These are phyloP conservation scores for Plebejus argus DNA, from an alignment of 2,888 invertebrate genomes.

Conservation along the genomic window DNA sequence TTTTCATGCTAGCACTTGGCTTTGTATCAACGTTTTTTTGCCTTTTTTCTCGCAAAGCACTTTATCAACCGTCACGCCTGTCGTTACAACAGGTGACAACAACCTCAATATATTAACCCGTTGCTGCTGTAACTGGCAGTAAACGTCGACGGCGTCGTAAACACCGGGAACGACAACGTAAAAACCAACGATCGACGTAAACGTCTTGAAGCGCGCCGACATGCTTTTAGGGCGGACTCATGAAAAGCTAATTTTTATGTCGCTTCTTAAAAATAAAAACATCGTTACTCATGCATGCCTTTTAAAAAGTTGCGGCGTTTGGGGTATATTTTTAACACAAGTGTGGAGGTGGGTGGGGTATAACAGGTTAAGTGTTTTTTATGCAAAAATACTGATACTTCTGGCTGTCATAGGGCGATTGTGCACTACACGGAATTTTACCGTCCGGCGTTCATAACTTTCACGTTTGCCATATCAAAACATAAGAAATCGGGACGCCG, in stretches of 20 bases:
- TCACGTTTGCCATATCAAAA: too few species aligned
- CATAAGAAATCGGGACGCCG: too few species aligned
- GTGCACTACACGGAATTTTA: too few species aligned
- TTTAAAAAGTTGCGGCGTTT: slow-evolving; percentile 22
- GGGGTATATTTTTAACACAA: background rate
- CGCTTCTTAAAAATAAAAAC: slow-evolving; percentile 33
- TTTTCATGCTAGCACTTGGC: background rate
- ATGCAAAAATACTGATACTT: background rate
- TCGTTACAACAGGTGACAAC: slow-evolving; percentile 49
- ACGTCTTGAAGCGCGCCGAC: slow-evolving; percentile 60
- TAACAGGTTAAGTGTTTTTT: background rate
- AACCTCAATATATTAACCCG: slow-evolving; percentile 61
- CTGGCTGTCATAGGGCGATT: too few species aligned
- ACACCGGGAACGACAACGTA: slow-evolving; percentile 66
- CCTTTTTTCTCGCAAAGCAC: background rate
- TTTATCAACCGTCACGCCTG: background rate
- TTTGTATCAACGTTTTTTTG: background rate
- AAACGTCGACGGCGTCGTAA: slow-evolving; percentile 68
- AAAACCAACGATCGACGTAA: slow-evolving; percentile 74
- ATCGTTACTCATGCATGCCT: slow-evolving; percentile 28
- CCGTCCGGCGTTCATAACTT: too few species aligned
- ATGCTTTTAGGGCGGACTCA: slow-evolving; percentile 52
- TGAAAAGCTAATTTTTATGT: slow-evolving; percentile 59
- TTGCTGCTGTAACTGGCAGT: slow-evolving; percentile 65
- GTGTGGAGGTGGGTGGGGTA: background rate